Evolutionary conservation across 2,888 invertebrate genomes (phyloP).

Genomic region (Mesochorus sp.): DNA sequence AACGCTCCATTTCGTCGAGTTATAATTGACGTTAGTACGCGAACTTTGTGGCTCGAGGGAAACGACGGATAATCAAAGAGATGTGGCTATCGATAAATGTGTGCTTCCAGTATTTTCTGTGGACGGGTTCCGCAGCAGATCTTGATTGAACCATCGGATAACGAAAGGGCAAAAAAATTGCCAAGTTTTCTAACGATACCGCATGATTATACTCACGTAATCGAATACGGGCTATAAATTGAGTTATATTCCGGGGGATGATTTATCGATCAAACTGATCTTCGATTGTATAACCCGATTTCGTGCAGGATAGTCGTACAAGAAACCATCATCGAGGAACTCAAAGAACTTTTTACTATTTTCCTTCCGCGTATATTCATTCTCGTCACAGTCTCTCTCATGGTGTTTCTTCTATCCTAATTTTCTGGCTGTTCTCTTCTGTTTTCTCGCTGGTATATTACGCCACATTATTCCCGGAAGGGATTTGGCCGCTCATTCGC

Average conservation of each 20-base stretch:
- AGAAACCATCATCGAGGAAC: slow-evolving; percentile 26
- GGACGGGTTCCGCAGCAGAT: background rate
- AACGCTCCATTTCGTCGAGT: slow-evolving; percentile 37
- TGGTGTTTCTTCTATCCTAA: background rate
- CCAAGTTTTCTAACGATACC: slow-evolving; percentile 9
- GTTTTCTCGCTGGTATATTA: slow-evolving; percentile 30
- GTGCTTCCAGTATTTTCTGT: background rate
- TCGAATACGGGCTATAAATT: slow-evolving; percentile 32
- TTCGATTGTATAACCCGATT: slow-evolving; percentile 41
- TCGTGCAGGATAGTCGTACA: background rate
- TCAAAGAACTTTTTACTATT: slow-evolving; percentile 23
- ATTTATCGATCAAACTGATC: slow-evolving; percentile 44
- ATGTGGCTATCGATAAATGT: slow-evolving; percentile 25
- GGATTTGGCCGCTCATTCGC: slow-evolving; percentile 2
- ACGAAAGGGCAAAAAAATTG: background rate
- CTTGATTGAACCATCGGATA: slow-evolving; percentile 3
- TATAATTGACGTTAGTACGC: slow-evolving; percentile 25
- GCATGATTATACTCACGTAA: slow-evolving; percentile 6
- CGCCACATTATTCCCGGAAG: slow-evolving; percentile 49
- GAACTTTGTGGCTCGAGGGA: background rate
- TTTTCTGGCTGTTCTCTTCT: slow-evolving; percentile 5
- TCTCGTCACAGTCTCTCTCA: slow-evolving; percentile 3
- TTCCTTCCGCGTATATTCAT: background rate
- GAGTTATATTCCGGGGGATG: slow-evolving; percentile 31
- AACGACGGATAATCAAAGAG: slow-evolving; percentile 10